Conservation (phyloP, 2,797 vertebrate genomes). For the Ataeniobius toweri region DNA sequence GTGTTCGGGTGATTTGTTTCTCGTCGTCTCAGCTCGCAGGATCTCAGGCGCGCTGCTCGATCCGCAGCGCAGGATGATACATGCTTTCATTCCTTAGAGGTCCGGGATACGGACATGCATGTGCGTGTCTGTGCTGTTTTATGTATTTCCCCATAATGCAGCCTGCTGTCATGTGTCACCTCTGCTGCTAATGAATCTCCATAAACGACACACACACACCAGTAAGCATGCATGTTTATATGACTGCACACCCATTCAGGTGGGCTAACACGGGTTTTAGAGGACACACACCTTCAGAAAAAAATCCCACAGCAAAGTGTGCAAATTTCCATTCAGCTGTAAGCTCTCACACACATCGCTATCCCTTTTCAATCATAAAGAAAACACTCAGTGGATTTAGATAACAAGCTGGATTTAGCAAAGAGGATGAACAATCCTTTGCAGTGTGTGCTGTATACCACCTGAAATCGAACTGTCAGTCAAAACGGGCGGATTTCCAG, state of each 20-base stretch:
- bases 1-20: constrained; percentile 62
- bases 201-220: constrained; percentile 66
- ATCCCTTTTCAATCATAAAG: constrained; percentile 9
- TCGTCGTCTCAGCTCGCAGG: constrained; percentile 37
- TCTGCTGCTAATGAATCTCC: constrained; percentile 74
- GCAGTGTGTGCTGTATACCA: background rate
- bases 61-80: constrained; percentile 50
- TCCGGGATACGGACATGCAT: constrained; percentile 37
- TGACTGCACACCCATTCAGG: constrained; percentile 7
- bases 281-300: background rate
- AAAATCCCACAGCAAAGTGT: background rate
- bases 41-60: constrained; percentile 38
- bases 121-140: constrained; percentile 39
- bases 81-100: constrained; percentile 66
- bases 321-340: constrained; percentile 5
- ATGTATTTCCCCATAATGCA: constrained; percentile 67
- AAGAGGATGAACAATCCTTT: constrained; percentile 13
- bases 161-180: constrained; percentile 69
- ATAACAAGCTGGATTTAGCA: constrained; percentile 30
- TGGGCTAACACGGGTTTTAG: constrained; percentile 16
- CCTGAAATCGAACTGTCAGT: constrained; percentile 21
- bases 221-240: constrained; percentile 10
- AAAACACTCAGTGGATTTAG: constrained; percentile 32
- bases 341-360: background rate
- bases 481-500: constrained; percentile 1